Conservation (phyloP, 2,797 vertebrate genomes). For the Hozukius guyotensis region DNA sequence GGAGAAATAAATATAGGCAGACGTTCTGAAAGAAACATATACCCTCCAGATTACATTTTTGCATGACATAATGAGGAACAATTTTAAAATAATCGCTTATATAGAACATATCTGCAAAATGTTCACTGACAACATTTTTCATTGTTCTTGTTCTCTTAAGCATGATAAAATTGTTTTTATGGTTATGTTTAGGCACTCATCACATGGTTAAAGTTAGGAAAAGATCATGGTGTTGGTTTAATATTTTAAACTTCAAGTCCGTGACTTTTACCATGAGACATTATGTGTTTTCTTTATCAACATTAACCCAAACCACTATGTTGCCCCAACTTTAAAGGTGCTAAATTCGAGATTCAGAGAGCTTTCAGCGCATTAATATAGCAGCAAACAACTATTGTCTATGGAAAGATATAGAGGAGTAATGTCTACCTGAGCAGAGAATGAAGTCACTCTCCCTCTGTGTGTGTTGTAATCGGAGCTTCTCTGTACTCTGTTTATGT, state of each 20-base stretch:
- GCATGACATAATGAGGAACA: not conserved
- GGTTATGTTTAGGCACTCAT: not conserved
- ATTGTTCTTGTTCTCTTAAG: not conserved
- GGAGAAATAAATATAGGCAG: not conserved
- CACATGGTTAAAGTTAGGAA: not conserved
- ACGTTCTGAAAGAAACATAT: no score
- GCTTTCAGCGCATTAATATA: no score
- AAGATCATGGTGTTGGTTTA: not conserved
- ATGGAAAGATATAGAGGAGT: no score
- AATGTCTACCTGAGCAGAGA: no score
- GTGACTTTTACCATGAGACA: not conserved
- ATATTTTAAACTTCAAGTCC: not conserved
- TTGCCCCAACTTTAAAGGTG: no score
- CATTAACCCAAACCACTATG: no score
- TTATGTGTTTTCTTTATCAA: no score
- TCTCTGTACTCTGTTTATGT: no score
- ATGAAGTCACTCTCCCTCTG: no score
- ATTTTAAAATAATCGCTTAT: not conserved
- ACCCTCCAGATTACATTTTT: not conserved
- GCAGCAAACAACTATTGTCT: no score
- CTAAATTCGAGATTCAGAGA: no score
- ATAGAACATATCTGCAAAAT: not conserved
- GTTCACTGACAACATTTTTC: not conserved
- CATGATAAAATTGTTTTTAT: not conserved
- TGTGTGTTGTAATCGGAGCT: no score